Base-by-base conservation (phyloP, 2,888 invertebrate species). In the Troides helena region DNA sequence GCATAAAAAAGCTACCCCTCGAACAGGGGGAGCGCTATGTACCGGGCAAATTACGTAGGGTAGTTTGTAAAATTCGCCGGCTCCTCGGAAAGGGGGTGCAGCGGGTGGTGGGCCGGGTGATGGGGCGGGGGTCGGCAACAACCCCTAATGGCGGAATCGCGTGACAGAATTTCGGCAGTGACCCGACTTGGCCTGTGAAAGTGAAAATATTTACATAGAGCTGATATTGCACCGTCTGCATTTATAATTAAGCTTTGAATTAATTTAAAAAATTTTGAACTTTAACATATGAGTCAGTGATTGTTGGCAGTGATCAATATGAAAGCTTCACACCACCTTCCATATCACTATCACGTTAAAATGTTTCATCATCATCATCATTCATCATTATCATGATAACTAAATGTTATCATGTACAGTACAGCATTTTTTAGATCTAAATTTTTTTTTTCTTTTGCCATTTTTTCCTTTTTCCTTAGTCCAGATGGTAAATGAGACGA, bases 121-220 rank as follows among this genome's bases (percentile, higher is more conserved):
- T 0, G 39, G 10, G 39, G 10, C 1, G 10, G 39, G 39, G 39
- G 10, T 10, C 39, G 76, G 78, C 82, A 86, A 87, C 90, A 85
- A 87, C 88, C 89, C 90, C 85, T 93, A 93, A 93, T 93, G 92
- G 93, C 85, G 81, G 86, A 78, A 92, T 93, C 85, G 93, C 93
- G 93, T 93, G 93, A 90, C 92, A 89, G 87, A 88, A 90, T 92
- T 92, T 92, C 88, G 92, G 88, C 91, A 92, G 89, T 92, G 92
- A 91, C 91, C 91, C 87, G 84, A 81, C 84, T 85, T 85, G 81
- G 82, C 85, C 85, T 82, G 87, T 87, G 91, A 92, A 92, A 92
- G 92, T 92, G 92, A 92, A 92, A 91, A 88, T 88, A 91, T 85
- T 72, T 86, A 59, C 80, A 76, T 74, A 75, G 89, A 89, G 92